These are phyloP conservation scores for Atethmia centrago DNA, from an alignment of 2,888 invertebrate genomes.

Conservation along the genomic window DNA sequence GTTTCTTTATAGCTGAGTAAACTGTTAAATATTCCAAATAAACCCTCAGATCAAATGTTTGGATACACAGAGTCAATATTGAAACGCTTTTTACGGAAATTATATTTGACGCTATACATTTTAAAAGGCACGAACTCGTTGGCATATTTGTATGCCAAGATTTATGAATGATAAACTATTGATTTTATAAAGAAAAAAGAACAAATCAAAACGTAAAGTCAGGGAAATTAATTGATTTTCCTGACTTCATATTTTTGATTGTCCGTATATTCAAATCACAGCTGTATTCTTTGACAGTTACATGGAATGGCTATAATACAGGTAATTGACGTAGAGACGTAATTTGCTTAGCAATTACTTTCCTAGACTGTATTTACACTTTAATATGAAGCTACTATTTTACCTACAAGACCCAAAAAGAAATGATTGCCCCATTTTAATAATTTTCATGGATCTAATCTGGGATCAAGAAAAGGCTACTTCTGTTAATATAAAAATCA, in stretches of 20 bases:
- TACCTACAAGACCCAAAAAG: background rate
- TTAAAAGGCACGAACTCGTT: background rate
- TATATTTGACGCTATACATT: slow-evolving; percentile 21
- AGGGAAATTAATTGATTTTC: no score
- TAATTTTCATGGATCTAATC: background rate
- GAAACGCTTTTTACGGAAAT: slow-evolving; percentile 23
- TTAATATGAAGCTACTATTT: no score
- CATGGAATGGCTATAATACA: no score
- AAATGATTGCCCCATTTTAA: background rate
- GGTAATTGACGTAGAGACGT: no score
- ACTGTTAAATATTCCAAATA: slow-evolving; percentile 46
- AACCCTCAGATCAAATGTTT: slow-evolving; percentile 33
- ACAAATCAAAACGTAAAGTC: background rate
- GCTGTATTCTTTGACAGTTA: background rate
- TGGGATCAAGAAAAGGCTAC: background rate
- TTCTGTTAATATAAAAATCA: background rate
- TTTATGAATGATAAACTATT: background rate
- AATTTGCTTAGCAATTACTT: background rate
- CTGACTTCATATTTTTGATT: background rate
- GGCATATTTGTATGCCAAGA: background rate
- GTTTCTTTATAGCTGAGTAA: slow-evolving; percentile 31
- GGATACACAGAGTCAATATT: slow-evolving; percentile 16
- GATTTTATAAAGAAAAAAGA: no score
- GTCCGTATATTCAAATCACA: background rate
- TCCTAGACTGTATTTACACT: background rate